Base-by-base conservation (phyloP, 2,888 invertebrate genomes). In the Endomychus coccineus region DNA sequence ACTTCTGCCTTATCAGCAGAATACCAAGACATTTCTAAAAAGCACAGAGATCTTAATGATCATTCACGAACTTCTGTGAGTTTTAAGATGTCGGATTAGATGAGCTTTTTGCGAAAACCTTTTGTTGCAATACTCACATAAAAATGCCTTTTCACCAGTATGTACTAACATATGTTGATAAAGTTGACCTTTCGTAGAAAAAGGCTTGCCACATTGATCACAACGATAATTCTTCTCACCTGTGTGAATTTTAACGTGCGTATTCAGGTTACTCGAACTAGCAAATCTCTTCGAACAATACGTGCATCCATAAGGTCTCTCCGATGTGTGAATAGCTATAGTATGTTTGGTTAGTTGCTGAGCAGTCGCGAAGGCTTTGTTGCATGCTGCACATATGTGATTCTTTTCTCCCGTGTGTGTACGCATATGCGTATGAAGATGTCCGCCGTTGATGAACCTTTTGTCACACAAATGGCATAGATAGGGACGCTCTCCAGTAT, bases 321-420 rank as follows among this genome's bases (percentile, higher is more conserved):
- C 66, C 2, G 62, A 61, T 6, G 66, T 67, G 40, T 67, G 67
- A 38, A 60, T 59, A 1, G 62, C 64, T 31, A 66, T 66, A 1
- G 65, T 65, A 43, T 67, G 67, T 48, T 67, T 67, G 1, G 64
- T 64, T 25, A 67, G 44, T 43, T 67, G 66, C 45, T 67, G 67
- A 1, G 66, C 62, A 3, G 67, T 67, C 0, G 66, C 62, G 48
- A 67, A 67, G 2, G 64, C 64, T 49, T 67, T 67, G 31, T 46
- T 58, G 38, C 67, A 67, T 6, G 61, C 60, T 2, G 59, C 55
- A 47, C 67, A 67, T n/a, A 64, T 49, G 42, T 67, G 66, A 40
- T 66, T 66, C 42, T 66, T 67, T 39, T 67, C 66, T 3, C 66
- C 67, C 0, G 67, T 67, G 43, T 67, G 66, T 2, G 64, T 66